phyloP scores from a whole-genome alignment of 2,113 vertebrate genomes.

The Poicephalus meyeri region DNA sequence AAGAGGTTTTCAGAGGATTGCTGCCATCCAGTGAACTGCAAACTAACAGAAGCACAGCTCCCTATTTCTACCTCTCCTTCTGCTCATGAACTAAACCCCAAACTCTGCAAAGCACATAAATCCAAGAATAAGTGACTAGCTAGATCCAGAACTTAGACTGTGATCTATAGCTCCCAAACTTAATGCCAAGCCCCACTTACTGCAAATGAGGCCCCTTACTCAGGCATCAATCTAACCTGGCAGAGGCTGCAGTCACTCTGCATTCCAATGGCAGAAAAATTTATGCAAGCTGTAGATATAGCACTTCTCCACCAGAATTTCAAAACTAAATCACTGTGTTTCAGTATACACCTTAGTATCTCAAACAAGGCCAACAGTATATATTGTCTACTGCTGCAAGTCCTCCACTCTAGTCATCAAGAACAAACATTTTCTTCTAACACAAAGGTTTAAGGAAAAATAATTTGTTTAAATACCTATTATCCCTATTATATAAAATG shows the following conservation, averaged over 20 bases:
- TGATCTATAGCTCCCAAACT: background rate
- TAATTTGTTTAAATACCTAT: background rate
- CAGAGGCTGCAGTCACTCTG: accelerated
- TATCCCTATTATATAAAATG: background rate
- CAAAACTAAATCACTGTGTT: background rate
- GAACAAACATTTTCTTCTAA: background rate
- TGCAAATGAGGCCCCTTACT: background rate
- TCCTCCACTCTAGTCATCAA: background rate
- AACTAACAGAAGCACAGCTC: background rate
- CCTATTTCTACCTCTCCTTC: background rate
- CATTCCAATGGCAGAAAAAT: background rate
- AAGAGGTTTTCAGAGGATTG: accelerated
- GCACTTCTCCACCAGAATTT: background rate
- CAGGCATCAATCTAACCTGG: background rate
- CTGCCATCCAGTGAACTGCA: background rate
- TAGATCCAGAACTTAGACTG: background rate
- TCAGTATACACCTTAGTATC: background rate
- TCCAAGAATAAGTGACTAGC: background rate
- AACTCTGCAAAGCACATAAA: background rate
- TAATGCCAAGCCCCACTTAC: accelerated
- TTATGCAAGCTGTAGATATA: accelerated
- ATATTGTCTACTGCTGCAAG: background rate
- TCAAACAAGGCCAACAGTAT: background rate
- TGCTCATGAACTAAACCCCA: background rate
- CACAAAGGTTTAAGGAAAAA: background rate